Percentiles rank a stretch among this genome's conserved stretches.
Evolutionary conservation across 2,113 vertebrate genomes (phyloP).

Genomic region (Xyliphius kryptos): DNA sequence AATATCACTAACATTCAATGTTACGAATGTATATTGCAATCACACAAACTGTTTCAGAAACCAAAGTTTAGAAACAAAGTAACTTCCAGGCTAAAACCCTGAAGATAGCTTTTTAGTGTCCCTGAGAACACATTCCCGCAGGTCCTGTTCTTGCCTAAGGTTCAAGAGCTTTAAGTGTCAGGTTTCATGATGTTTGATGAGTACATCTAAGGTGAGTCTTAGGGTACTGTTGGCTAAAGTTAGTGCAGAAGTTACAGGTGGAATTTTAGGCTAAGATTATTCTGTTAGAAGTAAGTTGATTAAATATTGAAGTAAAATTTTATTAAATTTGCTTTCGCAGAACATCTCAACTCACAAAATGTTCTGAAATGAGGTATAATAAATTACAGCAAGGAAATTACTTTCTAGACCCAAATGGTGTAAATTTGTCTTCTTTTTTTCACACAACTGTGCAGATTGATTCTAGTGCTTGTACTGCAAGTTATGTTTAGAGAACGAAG

Average conservation of each 20-base stretch:
- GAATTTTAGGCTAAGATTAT: neutral
- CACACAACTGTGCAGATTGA: no score
- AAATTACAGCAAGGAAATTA: no score
- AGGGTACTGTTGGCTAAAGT: neutral
- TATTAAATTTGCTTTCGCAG: no score
- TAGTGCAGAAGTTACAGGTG: neutral
- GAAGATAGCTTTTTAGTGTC: neutral
- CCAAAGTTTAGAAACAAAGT: neutral
- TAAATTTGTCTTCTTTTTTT: no score
- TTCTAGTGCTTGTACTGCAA: no score
- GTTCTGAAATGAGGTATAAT: no score
- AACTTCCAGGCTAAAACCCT: neutral
- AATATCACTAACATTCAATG: neutral
- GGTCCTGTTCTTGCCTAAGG: neutral
- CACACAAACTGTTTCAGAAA: neutral
- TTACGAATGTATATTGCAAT: neutral
- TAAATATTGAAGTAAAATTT: no score
- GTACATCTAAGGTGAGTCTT: conserved; percentile 41
- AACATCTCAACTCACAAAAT: no score
- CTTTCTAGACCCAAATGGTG: no score
- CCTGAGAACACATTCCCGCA: neutral
- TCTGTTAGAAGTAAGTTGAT: no score
- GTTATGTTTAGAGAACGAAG: no score
- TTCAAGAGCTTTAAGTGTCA: conserved; percentile 51
- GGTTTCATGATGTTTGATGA: conserved; percentile 46